These are phyloP conservation scores for Onychostoma macrolepis DNA, from an alignment of 2,113 vertebrate genomes.

Conservation along the genomic window DNA sequence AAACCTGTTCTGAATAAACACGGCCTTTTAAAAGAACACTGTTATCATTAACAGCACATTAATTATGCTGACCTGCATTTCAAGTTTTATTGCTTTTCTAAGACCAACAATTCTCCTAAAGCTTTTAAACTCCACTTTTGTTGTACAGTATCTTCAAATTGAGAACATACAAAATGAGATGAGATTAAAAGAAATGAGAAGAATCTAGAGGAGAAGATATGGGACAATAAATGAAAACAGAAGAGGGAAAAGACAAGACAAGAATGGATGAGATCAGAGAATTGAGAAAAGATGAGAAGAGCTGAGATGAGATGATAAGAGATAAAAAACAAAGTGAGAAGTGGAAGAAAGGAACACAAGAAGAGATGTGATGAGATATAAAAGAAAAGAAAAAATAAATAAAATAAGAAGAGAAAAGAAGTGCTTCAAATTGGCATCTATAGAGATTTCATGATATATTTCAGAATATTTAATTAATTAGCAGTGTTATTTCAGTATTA, in stretches of 20 bases:
- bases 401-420: background rate
- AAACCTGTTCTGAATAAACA: background rate
- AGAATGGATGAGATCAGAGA: background rate
- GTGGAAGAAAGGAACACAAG: too few species aligned
- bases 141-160: background rate
- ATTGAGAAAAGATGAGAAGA: background rate
- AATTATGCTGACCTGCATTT: background rate
- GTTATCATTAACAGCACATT: background rate
- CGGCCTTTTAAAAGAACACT: background rate
- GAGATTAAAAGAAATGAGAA: background rate
- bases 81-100: background rate
- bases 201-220: background rate
- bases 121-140: background rate
- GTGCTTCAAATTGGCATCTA: background rate
- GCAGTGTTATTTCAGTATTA: too few species aligned
- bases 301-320: background rate
- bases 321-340: background rate
- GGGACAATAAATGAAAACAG: background rate
- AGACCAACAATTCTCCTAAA: background rate
- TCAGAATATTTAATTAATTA: background rate
- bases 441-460: background rate
- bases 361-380: background rate
- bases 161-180: background rate
- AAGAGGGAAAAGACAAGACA: background rate
- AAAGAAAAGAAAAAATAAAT: too few species aligned